These are phyloP conservation scores for Danaus melanippus DNA, from an alignment of 1,140 invertebrate species.

Conservation along the genomic window DNA sequence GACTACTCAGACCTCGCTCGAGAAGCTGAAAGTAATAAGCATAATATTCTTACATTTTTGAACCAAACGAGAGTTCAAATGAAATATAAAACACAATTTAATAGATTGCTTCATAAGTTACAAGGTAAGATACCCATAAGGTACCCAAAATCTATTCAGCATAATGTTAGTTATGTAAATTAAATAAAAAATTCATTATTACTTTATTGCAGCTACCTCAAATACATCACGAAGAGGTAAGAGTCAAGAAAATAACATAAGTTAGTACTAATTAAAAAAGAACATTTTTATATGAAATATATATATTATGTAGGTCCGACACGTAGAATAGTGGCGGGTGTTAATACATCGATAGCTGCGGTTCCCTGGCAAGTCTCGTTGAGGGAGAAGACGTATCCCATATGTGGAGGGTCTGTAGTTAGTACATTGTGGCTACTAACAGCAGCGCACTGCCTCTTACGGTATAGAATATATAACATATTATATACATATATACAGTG, in stretches of 20 bases:
- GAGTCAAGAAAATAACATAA: background rate
- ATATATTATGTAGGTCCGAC: constrained; percentile 29
- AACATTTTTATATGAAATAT: background rate
- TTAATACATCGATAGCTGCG: constrained; percentile 51
- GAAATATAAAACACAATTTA: constrained; percentile 38
- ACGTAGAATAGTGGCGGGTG: constrained; percentile 49
- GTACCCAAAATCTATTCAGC: no score
- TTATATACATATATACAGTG: no score
- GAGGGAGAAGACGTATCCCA: constrained; percentile 46
- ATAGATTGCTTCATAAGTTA: constrained; percentile 36
- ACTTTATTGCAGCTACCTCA: constrained; percentile 4
- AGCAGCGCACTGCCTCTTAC: constrained; percentile 53
- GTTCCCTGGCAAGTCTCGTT: constrained; percentile 60
- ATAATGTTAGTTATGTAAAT: no score
- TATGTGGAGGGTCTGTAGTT: constrained; percentile 54
- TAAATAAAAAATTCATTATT: background rate
- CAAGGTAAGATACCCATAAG: constrained; percentile 27
- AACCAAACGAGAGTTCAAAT: constrained; percentile 33
- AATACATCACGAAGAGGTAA: constrained; percentile 7
- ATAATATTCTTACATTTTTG: constrained; percentile 41
- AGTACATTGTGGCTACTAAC: constrained; percentile 51
- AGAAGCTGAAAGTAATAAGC: constrained; percentile 44
- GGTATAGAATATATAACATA: constrained; percentile 23
- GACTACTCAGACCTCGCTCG: constrained; percentile 43
- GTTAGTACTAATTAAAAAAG: no score